phyloP scores from a whole-genome alignment of 2,113 vertebrate genomes.

The Ctenodactylus gundi region DNA sequence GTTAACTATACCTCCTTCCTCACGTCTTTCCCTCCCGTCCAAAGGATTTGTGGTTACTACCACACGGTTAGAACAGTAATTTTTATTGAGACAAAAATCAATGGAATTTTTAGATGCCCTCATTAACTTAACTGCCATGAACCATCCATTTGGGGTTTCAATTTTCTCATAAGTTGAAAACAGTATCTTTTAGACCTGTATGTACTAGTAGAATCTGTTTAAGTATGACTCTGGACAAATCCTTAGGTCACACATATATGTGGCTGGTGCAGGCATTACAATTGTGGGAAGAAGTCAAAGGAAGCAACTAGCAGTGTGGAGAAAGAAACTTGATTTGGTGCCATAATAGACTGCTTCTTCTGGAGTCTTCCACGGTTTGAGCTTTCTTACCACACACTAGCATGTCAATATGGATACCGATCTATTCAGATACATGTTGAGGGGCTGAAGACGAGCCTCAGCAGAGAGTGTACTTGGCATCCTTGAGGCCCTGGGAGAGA shows the following conservation, averaged over 20 bases:
- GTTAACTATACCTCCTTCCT: not conserved
- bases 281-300: not conserved
- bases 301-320: not conserved
- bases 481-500: not conserved
- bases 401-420: not conserved
- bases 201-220: not conserved
- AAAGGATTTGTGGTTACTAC: not conserved
- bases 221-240: not conserved
- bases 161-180: conserved; percentile 12
- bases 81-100: not conserved
- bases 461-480: no score
- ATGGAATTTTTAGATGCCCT: not conserved
- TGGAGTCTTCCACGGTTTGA: not conserved
- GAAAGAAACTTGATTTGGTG: not conserved
- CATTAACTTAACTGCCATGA: not conserved
- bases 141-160: not conserved
- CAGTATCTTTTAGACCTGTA: not conserved
- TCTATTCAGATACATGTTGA: no score
- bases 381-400: not conserved
- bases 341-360: not conserved
- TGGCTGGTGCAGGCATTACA: not conserved
- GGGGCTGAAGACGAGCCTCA: no score
- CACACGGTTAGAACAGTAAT: not conserved
- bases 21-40: not conserved
- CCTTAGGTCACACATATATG: not conserved